Percentiles rank a stretch among this genome's conserved stretches.
These are phyloP conservation scores for Heliothis peltigera DNA, from an alignment of 2,888 invertebrate genomes.

Conservation along the genomic window DNA sequence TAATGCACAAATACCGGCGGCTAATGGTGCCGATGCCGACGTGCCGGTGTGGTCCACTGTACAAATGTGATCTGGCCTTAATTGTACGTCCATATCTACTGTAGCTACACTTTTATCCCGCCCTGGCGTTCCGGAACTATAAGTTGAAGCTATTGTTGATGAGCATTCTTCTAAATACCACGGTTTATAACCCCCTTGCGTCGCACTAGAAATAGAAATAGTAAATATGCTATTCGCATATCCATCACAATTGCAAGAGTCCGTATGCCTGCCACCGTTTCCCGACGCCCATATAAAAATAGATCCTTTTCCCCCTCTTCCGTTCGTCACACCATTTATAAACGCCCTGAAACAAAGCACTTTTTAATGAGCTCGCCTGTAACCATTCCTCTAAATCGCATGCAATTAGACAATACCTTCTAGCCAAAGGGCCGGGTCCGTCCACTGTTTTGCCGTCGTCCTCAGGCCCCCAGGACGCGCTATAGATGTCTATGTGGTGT, in stretches of 20 bases:
- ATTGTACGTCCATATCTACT: constrained; percentile 96
- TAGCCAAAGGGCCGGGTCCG: constrained; percentile 97
- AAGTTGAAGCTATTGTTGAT: constrained; percentile 99
- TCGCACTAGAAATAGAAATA: constrained; percentile 98
- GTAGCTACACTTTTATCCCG: constrained; percentile 97
- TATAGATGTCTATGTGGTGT: constrained; percentile 98
- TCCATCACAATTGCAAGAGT: constrained; percentile 99
- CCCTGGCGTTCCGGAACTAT: constrained; percentile 98
- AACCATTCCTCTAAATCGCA: constrained; percentile 61
- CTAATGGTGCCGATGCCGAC: constrained; percentile 97
- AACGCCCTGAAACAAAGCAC: constrained; percentile 92
- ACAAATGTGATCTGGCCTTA: constrained; percentile 96
- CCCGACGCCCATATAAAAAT: constrained; percentile 99
- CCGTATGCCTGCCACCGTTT: constrained; percentile 97
- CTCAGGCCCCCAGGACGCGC: constrained; percentile 99
- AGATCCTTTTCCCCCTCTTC: constrained; percentile 97
- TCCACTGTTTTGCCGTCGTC: constrained; percentile 99
- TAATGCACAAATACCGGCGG: constrained; percentile 98
- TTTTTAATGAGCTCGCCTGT: constrained; percentile 81
- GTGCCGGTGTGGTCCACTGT: constrained; percentile 98
- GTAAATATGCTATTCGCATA: constrained; percentile 99
- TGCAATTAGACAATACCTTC: constrained; percentile 85
- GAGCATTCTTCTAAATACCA: constrained; percentile 99
- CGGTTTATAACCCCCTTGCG: constrained; percentile 98
- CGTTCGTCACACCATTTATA: constrained; percentile 97